Conservation (phyloP, 2,797 vertebrate genomes). For the Ciconia nigra region DNA sequence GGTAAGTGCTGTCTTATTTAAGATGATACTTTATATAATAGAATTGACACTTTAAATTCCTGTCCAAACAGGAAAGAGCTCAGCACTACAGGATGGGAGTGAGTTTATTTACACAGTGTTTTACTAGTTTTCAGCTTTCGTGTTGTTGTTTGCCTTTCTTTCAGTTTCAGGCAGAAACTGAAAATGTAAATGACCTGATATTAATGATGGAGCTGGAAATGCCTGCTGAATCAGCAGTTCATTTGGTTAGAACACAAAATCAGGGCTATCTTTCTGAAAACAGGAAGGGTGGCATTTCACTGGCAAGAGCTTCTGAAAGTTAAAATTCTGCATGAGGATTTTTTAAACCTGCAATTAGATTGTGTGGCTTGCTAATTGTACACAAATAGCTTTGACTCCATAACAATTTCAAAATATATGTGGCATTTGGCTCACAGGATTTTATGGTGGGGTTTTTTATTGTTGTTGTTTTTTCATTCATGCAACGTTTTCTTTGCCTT, state of each 20-base stretch:
- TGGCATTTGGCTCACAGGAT: background rate
- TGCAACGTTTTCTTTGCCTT: background rate
- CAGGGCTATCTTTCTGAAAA: background rate
- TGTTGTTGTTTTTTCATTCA: background rate
- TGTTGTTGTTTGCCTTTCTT: background rate
- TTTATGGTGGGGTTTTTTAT: background rate
- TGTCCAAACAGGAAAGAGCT: background rate
- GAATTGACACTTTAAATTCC: background rate
- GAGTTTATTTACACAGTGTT: background rate
- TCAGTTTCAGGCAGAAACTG: background rate
- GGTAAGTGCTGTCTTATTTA: conserved; percentile 77
- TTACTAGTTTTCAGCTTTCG: background rate
- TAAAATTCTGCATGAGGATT: background rate
- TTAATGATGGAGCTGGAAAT: background rate
- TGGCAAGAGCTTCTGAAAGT: background rate
- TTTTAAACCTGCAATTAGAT: background rate
- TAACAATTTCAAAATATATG: background rate
- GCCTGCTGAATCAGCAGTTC: background rate
- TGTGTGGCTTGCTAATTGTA: background rate
- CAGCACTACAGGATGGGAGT: background rate
- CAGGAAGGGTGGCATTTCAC: conserved; percentile 25
- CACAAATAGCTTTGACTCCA: background rate
- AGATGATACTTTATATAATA: background rate
- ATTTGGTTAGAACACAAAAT: background rate
- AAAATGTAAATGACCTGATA: background rate